phyloP scores from a whole-genome alignment of 1,140 invertebrate genomes.

The Micrasema longulum region DNA sequence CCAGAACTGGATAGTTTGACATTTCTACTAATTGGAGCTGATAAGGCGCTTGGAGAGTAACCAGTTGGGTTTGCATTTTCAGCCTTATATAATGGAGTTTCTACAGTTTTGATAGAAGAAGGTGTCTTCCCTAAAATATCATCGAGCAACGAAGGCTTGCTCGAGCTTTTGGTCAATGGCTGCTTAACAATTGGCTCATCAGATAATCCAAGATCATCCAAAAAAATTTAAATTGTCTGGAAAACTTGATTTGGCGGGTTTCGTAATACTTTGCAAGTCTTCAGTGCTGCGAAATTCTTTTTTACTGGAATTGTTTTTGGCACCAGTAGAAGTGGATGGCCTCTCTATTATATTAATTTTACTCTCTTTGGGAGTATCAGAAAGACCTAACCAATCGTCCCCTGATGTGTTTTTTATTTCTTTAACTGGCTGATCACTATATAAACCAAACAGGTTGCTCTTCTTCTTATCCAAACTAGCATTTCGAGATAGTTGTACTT shows the following conservation, averaged over 20 bases:
- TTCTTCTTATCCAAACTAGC: slow-evolving; percentile 59
- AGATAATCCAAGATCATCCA: slow-evolving; percentile 45
- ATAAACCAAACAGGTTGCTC: slow-evolving; percentile 62
- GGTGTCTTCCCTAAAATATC: slow-evolving; percentile 46
- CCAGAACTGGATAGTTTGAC: slow-evolving; percentile 17
- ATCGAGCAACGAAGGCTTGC: slow-evolving; percentile 33
- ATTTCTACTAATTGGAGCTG: slow-evolving; percentile 15
- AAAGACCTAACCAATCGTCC: slow-evolving; percentile 65
- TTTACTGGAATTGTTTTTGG: slow-evolving; percentile 10
- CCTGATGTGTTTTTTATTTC: slow-evolving; percentile 58
- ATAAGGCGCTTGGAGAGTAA: slow-evolving; percentile 18
- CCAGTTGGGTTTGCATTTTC: slow-evolving; percentile 27
- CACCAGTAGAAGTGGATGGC: not conserved
- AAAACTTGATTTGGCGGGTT: slow-evolving; percentile 35
- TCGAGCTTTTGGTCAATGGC: slow-evolving; percentile 14
- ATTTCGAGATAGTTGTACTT: slow-evolving; percentile 57
- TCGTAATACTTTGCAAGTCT: slow-evolving; percentile 7
- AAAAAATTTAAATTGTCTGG: slow-evolving; percentile 42
- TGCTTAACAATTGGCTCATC: slow-evolving; percentile 31
- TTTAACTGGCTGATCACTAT: slow-evolving; percentile 53
- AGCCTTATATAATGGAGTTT: slow-evolving; percentile 12
- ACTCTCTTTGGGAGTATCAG: slow-evolving; percentile 57
- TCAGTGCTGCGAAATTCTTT: not conserved
- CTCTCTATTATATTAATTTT: slow-evolving; percentile 51
- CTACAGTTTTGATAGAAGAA: slow-evolving; percentile 5